Conservation (phyloP, 2,888 invertebrate genomes). For the Hyppa rectilinea region DNA sequence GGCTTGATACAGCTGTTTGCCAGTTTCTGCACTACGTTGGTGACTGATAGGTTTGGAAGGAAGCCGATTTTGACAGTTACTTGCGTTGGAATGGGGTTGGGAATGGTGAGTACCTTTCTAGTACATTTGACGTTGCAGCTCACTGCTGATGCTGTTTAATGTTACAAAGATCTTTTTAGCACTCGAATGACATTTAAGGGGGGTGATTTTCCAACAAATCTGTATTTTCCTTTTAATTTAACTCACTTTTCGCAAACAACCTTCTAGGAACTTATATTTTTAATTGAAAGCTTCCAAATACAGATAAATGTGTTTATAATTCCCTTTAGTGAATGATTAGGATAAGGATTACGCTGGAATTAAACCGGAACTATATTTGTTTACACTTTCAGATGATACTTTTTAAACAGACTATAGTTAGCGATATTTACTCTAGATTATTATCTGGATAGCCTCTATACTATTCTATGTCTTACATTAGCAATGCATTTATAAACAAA, state of each 20-base stretch:
- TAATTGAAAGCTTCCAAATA: background rate
- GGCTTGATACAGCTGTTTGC: slow-evolving; percentile 78
- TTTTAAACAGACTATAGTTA: background rate
- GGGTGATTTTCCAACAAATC: background rate
- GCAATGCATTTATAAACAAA: too few species aligned
- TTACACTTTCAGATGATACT: background rate
- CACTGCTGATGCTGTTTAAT: background rate
- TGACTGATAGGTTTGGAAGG: slow-evolving; percentile 50
- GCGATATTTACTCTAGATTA: background rate
- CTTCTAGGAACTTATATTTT: too few species aligned
- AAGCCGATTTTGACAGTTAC: slow-evolving; percentile 70
- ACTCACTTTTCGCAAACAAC: too few species aligned
- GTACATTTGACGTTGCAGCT: background rate
- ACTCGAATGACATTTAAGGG: background rate
- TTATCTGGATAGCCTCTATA: background rate
- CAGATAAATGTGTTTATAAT: background rate
- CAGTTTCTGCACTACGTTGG: slow-evolving; percentile 67
- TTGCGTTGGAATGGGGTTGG: slow-evolving; percentile 70
- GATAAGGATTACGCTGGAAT: too few species aligned
- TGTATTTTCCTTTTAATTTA: too few species aligned
- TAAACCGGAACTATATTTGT: background rate
- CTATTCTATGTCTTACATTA: too few species aligned
- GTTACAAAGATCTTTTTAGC: background rate
- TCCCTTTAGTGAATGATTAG: background rate
- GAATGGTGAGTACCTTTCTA: slow-evolving; percentile 70